A percentile compares a stretch with the other conserved stretches of the same genome.
phyloP scores from a whole-genome alignment of 2,797 vertebrate genomes.

The Harpagifer antarcticus region DNA sequence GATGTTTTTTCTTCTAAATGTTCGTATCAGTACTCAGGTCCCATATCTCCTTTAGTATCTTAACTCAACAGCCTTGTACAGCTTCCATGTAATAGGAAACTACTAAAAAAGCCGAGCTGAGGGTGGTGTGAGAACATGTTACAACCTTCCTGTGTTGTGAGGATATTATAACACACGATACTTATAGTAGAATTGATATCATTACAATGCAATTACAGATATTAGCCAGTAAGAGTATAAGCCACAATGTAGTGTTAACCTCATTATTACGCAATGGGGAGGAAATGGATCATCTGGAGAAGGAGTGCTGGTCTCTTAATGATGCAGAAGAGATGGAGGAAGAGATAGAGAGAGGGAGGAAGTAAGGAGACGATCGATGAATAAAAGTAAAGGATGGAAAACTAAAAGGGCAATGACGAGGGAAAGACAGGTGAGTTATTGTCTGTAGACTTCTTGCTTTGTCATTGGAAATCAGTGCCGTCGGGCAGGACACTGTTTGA shows the following conservation, averaged over 20 bases:
- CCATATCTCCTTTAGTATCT: background rate
- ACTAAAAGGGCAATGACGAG: constrained; percentile 61
- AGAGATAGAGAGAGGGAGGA: constrained; percentile 27
- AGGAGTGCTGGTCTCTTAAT: constrained; percentile 56
- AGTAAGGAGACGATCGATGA: constrained; percentile 62
- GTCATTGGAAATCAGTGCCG: constrained; percentile 72
- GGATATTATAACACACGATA: constrained; percentile 53
- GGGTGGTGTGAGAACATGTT: constrained; percentile 35
- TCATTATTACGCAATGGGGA: constrained; percentile 62
- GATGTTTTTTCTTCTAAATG: background rate
- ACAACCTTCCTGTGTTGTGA: constrained; percentile 34
- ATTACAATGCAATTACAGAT: constrained; percentile 70
- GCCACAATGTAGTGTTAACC: constrained; percentile 71
- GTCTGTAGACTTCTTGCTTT: constrained; percentile 64
- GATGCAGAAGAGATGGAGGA: constrained; percentile 42
- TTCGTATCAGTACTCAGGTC: background rate
- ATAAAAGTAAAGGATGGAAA: constrained; percentile 58
- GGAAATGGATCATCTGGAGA: constrained; percentile 70
- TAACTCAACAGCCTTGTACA: background rate
- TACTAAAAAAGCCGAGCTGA: constrained; percentile 2
- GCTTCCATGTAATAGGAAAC: constrained; percentile 17
- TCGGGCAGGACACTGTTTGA: constrained; percentile 61
- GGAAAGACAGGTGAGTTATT: constrained; percentile 64
- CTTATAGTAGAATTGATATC: constrained; percentile 59
- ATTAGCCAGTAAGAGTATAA: constrained; percentile 62